Base-by-base conservation (phyloP, 1,140 invertebrate species). In the Drosophila lini region DNA sequence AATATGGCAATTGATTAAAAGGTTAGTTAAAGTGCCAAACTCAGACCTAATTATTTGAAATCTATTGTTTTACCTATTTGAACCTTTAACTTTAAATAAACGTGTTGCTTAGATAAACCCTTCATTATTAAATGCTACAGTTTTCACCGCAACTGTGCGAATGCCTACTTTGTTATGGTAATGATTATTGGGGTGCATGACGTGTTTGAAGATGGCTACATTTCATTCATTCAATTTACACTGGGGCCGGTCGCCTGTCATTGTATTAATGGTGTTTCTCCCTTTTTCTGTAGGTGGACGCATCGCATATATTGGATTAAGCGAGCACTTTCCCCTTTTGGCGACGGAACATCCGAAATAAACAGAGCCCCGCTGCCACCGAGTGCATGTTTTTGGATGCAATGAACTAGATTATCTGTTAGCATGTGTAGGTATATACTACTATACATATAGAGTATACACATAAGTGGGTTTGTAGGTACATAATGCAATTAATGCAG, bases 401-500 rank as follows among this genome's bases (percentile, higher is more conserved):
- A 76, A 45, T 65, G 53, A 76, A 67, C 62, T 76, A 76, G 48
- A 76, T 76, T 56, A 76, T 52, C 47, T 74, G 11, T 45, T 10
- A 44, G 28, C 31, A 50, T 50, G 42, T 16, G 16, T 22, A 16
- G 4, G 2, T 53, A 40, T 32, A 6, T 45, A 44, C 22, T 53
- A 38, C 25, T 16, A 10, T 13, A 8, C 15, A 42, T 22, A 34
- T 16, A 34, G 7, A 69, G 25, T 5, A 7, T 10, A 7, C 36
- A 32, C 11, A 50, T 34, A 70, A 71, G 52, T 59, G 42, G 34
- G 44, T 48, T 44, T 65, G 44, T 48, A 70, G 67, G 42, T 58
- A 71, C 28, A 76, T 76, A 76, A 59, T 76, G 74, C 42, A 76
- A 76, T 76, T 76, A 76, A 75, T 64, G 74, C 74, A 76, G 74